Evolutionary conservation across 2,888 invertebrate genomes (phyloP).

Genomic region (Hydropsyche betteni): DNA sequence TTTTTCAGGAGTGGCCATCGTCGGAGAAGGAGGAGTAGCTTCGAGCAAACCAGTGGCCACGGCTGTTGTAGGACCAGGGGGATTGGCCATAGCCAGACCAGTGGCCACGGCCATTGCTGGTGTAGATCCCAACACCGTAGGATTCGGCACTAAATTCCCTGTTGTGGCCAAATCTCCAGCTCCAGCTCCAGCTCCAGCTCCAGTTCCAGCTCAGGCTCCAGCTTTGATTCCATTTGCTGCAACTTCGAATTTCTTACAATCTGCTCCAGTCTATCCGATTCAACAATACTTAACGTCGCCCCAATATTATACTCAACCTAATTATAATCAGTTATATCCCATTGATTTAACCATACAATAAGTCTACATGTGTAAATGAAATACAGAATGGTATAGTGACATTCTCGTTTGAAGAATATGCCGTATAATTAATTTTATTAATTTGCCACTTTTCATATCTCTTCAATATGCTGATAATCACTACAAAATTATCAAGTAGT

Average conservation of each 20-base stretch:
- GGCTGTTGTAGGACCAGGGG: conserved; percentile 75
- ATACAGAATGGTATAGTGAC: conserved; percentile 11
- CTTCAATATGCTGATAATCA: too few species aligned
- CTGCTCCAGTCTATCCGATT: conserved; percentile 2
- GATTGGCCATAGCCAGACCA: conserved; percentile 75
- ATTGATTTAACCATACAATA: conserved; percentile 27
- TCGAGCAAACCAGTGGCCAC: conserved; percentile 76
- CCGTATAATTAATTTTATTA: too few species aligned
- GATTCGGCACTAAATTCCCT: conserved; percentile 55
- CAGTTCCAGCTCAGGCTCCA: conserved; percentile 29
- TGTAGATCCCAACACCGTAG: conserved; percentile 63
- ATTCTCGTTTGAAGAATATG: too few species aligned
- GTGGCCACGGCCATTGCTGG: conserved; percentile 81
- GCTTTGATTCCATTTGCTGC: neutral
- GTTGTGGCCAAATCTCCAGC: conserved; percentile 32
- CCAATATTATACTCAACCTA: neutral
- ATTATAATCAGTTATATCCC: neutral
- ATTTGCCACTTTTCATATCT: too few species aligned
- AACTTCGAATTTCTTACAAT: neutral
- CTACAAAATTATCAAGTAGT: too few species aligned
- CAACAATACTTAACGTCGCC: neutral
- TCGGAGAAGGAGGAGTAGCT: conserved; percentile 75
- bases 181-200: conserved; percentile 16
- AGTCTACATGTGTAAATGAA: neutral
- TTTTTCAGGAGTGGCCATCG: conserved; percentile 69